These are phyloP conservation scores for Rhopalosiphum padi DNA, from an alignment of 1,140 invertebrate genomes.

Conservation along the genomic window DNA sequence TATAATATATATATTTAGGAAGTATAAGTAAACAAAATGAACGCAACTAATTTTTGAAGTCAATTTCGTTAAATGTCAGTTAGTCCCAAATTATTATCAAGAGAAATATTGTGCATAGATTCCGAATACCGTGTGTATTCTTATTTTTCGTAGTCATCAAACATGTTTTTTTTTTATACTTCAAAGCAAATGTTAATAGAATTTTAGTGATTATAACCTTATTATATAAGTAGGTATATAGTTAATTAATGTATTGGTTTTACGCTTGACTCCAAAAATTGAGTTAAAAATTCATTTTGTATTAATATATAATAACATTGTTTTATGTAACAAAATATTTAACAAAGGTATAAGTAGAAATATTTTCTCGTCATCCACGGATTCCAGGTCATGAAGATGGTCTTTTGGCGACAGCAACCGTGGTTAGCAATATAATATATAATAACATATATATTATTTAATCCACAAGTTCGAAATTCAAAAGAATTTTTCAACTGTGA, in stretches of 20 bases:
- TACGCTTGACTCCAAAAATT: slow-evolving; percentile 19
- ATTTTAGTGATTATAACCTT: not conserved
- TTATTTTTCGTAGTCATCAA: not conserved
- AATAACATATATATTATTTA: not conserved
- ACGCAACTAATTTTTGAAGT: slow-evolving; percentile 34
- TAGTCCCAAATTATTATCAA: not conserved
- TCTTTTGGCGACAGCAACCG: not conserved
- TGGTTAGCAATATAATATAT: not conserved
- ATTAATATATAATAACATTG: not conserved
- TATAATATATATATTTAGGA: not conserved
- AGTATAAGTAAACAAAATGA: slow-evolving; percentile 37
- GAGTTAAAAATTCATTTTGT: not conserved
- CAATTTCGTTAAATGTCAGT: not conserved
- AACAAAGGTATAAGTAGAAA: not conserved
- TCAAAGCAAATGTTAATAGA: slow-evolving; percentile 18
- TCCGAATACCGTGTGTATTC: not conserved
- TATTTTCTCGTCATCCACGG: not conserved
- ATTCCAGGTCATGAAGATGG: not conserved
- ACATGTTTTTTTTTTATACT: not conserved
- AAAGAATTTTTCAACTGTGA: not conserved
- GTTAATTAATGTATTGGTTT: not conserved
- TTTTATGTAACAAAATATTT: not conserved
- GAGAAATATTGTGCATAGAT: not conserved
- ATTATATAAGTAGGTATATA: not conserved
- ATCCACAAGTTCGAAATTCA: not conserved